These are phyloP conservation scores for Bruchidius siliquastri DNA, from an alignment of 2,888 invertebrate genomes.

Conservation along the genomic window DNA sequence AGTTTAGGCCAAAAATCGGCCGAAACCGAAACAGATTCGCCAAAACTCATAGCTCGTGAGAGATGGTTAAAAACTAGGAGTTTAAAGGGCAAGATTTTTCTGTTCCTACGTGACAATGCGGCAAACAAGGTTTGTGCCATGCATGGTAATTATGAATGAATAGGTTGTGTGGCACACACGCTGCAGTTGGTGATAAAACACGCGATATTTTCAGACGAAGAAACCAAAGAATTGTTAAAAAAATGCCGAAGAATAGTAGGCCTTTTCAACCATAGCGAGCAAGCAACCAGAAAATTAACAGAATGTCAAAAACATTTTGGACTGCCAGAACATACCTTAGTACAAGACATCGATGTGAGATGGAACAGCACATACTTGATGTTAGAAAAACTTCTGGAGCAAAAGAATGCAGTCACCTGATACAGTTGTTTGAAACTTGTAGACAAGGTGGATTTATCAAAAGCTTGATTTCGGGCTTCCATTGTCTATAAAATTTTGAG, in stretches of 20 bases:
- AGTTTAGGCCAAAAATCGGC: no score
- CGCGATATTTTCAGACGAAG: not conserved
- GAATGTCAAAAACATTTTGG: not conserved
- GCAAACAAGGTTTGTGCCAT: not conserved
- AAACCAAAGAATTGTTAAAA: no score
- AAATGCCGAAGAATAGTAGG: not conserved
- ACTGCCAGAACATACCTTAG: not conserved
- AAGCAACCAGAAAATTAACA: not conserved
- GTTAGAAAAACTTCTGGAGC: not conserved
- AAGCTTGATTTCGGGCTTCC: no score
- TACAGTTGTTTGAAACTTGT: no score
- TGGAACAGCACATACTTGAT: slow-evolving; percentile 4
- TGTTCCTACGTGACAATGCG: not conserved
- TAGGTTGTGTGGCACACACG: not conserved
- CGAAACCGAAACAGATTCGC: no score
- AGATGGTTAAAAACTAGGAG: no score
- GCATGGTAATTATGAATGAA: not conserved
- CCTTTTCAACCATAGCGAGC: not conserved
- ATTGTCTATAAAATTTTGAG: no score
- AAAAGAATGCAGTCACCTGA: no score
- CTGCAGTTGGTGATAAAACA: not conserved
- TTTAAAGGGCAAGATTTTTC: no score
- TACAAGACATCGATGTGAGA: slow-evolving; percentile 1
- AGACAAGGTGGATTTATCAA: no score
- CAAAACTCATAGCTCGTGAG: no score